Evolutionary conservation across 2,888 invertebrate species (phyloP).

Genomic region (Antheraea yamamai): DNA sequence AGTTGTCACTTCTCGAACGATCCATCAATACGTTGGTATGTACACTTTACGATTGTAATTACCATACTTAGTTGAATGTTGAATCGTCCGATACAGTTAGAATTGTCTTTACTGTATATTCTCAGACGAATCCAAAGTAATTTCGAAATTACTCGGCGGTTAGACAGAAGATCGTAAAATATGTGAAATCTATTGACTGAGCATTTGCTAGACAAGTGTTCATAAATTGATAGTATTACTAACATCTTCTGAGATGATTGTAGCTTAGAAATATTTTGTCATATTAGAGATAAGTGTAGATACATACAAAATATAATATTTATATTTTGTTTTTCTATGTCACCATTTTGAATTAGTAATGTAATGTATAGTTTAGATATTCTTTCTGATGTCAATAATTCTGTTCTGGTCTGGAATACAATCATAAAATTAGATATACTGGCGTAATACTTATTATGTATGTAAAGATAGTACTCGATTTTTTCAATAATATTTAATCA

Average conservation of each 20-base stretch:
- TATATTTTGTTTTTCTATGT: too few relatives aligned
- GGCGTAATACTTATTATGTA: too few relatives aligned
- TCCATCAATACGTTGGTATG: slow-evolving; percentile 30
- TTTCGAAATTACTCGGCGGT: slow-evolving; percentile 31
- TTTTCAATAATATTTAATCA: too few relatives aligned
- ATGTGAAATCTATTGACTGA: slow-evolving; percentile 48
- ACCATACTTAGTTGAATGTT: slow-evolving; percentile 30
- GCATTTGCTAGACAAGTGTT: slow-evolving; percentile 50
- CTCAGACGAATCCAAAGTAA: slow-evolving; percentile 35
- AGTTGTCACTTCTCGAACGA: slow-evolving; percentile 29
- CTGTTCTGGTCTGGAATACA: too few relatives aligned
- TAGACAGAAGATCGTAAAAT: slow-evolving; percentile 53
- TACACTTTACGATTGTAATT: slow-evolving; percentile 31
- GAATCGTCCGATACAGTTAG: slow-evolving; percentile 31
- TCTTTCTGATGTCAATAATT: too few relatives aligned
- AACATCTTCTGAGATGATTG: slow-evolving; percentile 34
- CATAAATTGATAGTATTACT: slow-evolving; percentile 32
- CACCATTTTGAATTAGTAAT: too few relatives aligned
- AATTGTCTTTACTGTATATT: slow-evolving; percentile 26
- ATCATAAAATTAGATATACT: too few relatives aligned
- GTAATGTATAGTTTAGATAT: too few relatives aligned
- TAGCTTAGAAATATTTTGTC: slow-evolving; percentile 24
- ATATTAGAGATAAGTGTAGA: not conserved
- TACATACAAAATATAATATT: not conserved
- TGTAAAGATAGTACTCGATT: too few relatives aligned